Percentiles rank a stretch among this genome's conserved stretches.
These are phyloP conservation scores for Heterodera schachtii DNA, from an alignment of 1,140 invertebrate species.

Conservation along the genomic window DNA sequence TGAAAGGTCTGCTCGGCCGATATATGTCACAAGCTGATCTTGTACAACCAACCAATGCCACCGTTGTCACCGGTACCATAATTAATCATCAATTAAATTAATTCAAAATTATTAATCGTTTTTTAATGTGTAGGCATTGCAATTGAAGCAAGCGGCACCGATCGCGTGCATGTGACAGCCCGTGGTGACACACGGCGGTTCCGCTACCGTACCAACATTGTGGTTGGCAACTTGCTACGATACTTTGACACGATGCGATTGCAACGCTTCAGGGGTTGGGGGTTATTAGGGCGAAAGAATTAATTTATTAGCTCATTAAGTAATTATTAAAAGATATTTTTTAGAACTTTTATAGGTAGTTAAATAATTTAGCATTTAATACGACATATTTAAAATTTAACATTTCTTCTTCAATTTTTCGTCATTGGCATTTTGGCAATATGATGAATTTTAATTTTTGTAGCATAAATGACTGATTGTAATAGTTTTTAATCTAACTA, in stretches of 20 bases:
- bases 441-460: no score
- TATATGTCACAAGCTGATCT: conserved; percentile 61
- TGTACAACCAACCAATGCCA: conserved; percentile 63
- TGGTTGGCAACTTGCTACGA: conserved; percentile 62
- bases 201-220: conserved; percentile 62
- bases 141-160: conserved; percentile 63
- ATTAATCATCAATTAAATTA: background rate
- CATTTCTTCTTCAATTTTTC: no score
- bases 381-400: no score
- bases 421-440: no score
- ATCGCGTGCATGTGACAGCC: conserved; percentile 58
- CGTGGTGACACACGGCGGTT: conserved; percentile 62
- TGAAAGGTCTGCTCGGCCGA: conserved; percentile 58
- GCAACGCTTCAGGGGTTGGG: conserved; percentile 54
- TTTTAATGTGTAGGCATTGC: conserved; percentile 40
- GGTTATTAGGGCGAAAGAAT: no score
- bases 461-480: no score
- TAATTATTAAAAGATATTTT: no score
- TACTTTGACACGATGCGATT: conserved; percentile 65
- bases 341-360: no score
- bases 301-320: no score
- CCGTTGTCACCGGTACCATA: conserved; percentile 57
- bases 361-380: no score
- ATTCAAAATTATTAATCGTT: no score
- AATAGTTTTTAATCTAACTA: no score